Evolutionary conservation across 1,140 invertebrate genomes (phyloP).

Genomic region (Ptiloglossa arizonensis): DNA sequence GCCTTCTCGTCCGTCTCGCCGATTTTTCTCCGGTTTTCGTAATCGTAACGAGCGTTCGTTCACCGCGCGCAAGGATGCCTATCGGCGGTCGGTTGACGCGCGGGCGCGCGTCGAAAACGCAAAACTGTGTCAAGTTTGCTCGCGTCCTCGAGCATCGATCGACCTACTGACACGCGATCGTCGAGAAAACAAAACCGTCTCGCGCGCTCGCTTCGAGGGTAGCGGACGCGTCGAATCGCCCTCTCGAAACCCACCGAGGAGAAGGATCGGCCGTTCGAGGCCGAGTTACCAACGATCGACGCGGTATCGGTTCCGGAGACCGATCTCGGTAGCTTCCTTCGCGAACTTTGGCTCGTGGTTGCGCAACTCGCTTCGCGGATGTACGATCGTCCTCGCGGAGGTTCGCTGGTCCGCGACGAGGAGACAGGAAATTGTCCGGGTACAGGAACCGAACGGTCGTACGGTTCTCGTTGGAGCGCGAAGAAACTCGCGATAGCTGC

Average conservation of each 20-base stretch:
- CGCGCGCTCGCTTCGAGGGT: background rate
- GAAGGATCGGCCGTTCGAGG: too few species aligned
- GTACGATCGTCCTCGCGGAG: conserved; percentile 37
- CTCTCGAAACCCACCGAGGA: too few species aligned
- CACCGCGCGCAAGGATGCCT: background rate
- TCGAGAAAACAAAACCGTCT: conserved; percentile 3
- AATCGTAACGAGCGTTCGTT: background rate
- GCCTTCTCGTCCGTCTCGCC: too few species aligned
- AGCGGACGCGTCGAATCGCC: too few species aligned
- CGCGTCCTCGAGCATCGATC: conserved; percentile 30
- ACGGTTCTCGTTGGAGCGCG: conserved; percentile 20
- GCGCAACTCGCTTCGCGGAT: conserved; percentile 47
- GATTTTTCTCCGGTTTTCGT: too few species aligned
- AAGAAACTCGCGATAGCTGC: conserved; percentile 13
- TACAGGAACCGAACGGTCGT: too few species aligned
- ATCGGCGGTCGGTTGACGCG: background rate
- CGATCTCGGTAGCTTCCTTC: conserved; percentile 56
- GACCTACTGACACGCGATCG: conserved; percentile 46
- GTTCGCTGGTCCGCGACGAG: conserved; percentile 25
- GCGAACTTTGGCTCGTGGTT: conserved; percentile 28
- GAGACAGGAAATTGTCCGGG: conserved; percentile 35
- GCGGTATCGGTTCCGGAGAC: conserved; percentile 60
- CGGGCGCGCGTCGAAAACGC: conserved; percentile 13
- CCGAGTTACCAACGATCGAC: too few species aligned
- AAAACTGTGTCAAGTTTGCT: conserved; percentile 44